Evolutionary conservation across 2,113 vertebrate genomes (phyloP), one percentile per base, ranked within the genome.

Genomic region (Hemicordylus capensis): DNA sequence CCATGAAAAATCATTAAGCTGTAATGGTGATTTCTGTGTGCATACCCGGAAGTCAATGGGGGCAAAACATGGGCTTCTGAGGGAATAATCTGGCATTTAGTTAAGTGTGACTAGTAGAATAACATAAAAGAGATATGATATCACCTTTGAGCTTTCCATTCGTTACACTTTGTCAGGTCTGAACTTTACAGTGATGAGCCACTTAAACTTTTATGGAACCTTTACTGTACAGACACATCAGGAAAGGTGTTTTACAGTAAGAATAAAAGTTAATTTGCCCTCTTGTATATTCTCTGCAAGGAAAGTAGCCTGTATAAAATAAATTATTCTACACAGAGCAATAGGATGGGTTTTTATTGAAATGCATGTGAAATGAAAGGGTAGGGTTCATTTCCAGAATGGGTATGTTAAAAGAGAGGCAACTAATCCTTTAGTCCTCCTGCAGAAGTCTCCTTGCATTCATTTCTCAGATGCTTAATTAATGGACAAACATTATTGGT

Each of bases 91-190:
- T 88, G 80, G 19, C 80, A 63, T 85, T 59, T 88, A 85, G 83
- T 74, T 87, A 78, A 85, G 11, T 87, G 4, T 15, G n/a, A 85
- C 81, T 58, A 44, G 6, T 84, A 24, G 56, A 1, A 19, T 75
- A 77, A 83, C 69, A 39, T 4, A 44, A 28, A 66, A 67, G 34
- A 56, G 26, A 51, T 82, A 76, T 84, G 67, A 64, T 66, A 90
- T 88, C 1, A 11, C 87, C 81, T 90, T 84, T 78, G n/a, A 92
- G 54, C 28, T 91, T 91, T 88, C 76, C 20, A 76, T 89, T 74
- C 77, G 2, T 63, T 69, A 8, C 6, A 7, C 6, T 76, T 37
- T 85, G 42, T 84, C 82, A 87, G 56, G 80, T 82, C 61, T 59
- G 87, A 90, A 81, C 19, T 87, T 84, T 63, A 58, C 66, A 0